Base-by-base conservation (phyloP, 2,113 vertebrate species). In the Rafetus swinhoei region DNA sequence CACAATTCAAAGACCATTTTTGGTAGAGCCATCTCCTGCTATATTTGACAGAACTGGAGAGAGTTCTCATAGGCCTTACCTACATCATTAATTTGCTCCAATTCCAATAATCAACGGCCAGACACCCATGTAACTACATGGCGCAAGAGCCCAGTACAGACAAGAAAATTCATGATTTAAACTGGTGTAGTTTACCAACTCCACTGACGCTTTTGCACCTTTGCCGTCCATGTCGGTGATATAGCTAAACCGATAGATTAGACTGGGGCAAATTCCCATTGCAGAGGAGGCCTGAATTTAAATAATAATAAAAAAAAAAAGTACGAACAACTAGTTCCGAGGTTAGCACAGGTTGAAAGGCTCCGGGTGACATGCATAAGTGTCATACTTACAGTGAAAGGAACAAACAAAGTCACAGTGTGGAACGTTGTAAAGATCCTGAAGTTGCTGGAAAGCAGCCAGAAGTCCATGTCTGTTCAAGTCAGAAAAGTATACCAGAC, bases 191-290 rank as follows among this genome's bases (percentile, higher is more conserved):
- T 72, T 93, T 85, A 79, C 93, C 74, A 45, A 22, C 74, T 45
- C 74, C 39, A 76, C 22, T 25, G 39, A 1, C n/a, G 19, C 19
- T 0, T 0, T 18, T 0, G 0, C 8, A 21, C 27, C 56, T 22
- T 10, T 1, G 0, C 79, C 87, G 74, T 81, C 25, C 62, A 54
- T 35, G 12, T 52, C 25, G 50, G 60, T 59, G 62, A 69, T n/a
- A 85, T 77, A 83, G 35, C n/a, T 18, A 18, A 15, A 2, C 13
- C 32, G 69, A 86, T 54, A 80, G 55, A 50, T 2, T 4, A 27
- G 25, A 16, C 52, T 14, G 55, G 79, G 13, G 54, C 56, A 27
- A 45, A 25, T 55, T 84, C 65, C 45, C 79, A 29, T 85, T 65
- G 65, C 65, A 72, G 65, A 35, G 21, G 65, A 35, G 13, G 77